phyloP scores from a whole-genome alignment of 35 echinoderm and acorn worm genomes.

The Anneissia japonica region DNA sequence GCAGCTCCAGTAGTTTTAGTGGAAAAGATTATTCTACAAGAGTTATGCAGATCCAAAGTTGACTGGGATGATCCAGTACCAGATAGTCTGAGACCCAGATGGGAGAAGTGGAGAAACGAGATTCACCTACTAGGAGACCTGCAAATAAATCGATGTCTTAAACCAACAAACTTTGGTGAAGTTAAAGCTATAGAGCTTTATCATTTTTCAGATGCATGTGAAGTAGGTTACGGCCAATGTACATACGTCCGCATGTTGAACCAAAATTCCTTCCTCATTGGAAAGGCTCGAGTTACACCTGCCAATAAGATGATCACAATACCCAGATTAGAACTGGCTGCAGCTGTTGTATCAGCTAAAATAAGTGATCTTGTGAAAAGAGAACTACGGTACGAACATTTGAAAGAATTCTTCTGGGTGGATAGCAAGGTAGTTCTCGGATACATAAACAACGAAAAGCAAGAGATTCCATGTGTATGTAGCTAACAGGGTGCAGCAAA shows the following conservation, averaged over 20 bases:
- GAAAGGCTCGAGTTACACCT: constrained; percentile 33
- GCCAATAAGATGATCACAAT: constrained; percentile 48
- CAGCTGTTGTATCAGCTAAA: constrained; percentile 52
- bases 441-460: neutral
- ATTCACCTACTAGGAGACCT: constrained; percentile 28
- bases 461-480: constrained; percentile 31
- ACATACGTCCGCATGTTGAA: constrained; percentile 31
- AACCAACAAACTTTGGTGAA: constrained; percentile 27
- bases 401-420: constrained; percentile 33
- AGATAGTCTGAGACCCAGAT: constrained; percentile 17
- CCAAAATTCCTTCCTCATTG: constrained; percentile 21
- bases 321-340: constrained; percentile 59
- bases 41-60: constrained; percentile 36
- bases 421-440: constrained; percentile 13
- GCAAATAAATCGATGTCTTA: constrained; percentile 42
- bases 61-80: constrained; percentile 50
- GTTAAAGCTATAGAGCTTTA: constrained; percentile 7
- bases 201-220: constrained; percentile 43
- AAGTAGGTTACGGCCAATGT: constrained; percentile 36
- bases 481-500: constrained; percentile 31
- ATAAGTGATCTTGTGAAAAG: constrained; percentile 46
- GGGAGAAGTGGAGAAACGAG: constrained; percentile 46
- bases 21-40: constrained; percentile 48
- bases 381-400: constrained; percentile 5
- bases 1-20: constrained; percentile 44